Evolutionary conservation across 35 echinoderm and acorn worm genomes (phyloP).

Genomic region (Ophiothrix spiculata): DNA sequence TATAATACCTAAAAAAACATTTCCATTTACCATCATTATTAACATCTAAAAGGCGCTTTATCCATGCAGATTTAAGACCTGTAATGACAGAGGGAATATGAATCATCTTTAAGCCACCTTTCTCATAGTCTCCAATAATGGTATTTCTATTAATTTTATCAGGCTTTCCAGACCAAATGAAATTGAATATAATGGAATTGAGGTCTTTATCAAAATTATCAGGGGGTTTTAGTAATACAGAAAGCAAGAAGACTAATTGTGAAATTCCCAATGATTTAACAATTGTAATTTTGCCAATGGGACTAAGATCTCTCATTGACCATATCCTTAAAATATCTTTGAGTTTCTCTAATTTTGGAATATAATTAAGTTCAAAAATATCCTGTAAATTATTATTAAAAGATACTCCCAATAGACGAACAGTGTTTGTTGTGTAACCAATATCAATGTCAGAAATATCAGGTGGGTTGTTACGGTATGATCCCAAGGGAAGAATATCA

Average conservation of each 20-base stretch:
- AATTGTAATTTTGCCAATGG: constrained; percentile 33
- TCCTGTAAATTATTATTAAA: constrained; percentile 21
- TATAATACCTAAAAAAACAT: not conserved
- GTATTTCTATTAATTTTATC: constrained; percentile 20
- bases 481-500: no score
- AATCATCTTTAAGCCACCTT: constrained; percentile 28
- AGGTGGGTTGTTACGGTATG: no score
- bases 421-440: not conserved
- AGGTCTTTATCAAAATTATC: constrained; percentile 1
- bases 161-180: constrained; percentile 36
- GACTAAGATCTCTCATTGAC: constrained; percentile 24
- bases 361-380: constrained; percentile 25
- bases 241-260: constrained; percentile 22
- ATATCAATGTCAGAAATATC: not conserved
- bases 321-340: constrained; percentile 17
- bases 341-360: constrained; percentile 16
- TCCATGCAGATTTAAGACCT: constrained; percentile 13
- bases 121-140: not conserved
- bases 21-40: constrained; percentile 21
- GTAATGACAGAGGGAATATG: not conserved
- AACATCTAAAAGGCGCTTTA: constrained; percentile 2
- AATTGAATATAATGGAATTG: no score
- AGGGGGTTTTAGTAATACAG: constrained; percentile 13
- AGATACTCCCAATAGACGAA: constrained; percentile 11
- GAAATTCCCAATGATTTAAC: constrained; percentile 38